phyloP scores from a whole-genome alignment of 2,888 invertebrate species.

The Eristalis tenax region DNA sequence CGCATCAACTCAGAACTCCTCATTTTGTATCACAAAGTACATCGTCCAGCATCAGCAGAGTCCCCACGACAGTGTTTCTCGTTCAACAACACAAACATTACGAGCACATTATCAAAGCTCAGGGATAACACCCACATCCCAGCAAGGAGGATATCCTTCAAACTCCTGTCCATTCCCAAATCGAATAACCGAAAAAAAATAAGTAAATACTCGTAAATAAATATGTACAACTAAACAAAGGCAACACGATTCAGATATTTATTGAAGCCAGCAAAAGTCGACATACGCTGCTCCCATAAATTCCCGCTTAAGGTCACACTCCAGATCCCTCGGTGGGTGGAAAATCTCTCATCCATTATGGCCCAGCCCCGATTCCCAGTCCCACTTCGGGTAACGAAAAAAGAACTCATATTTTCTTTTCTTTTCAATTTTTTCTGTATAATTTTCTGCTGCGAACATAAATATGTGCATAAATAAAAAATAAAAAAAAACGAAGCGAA shows the following conservation, averaged over 20 bases:
- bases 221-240: background rate
- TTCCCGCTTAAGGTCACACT: slow-evolving; percentile 41
- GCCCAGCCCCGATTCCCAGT: slow-evolving; percentile 34
- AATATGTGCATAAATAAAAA: slow-evolving; percentile 27
- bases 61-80: background rate
- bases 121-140: background rate
- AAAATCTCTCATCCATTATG: slow-evolving; percentile 53
- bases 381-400: slow-evolving; percentile 34
- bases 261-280: slow-evolving; percentile 51
- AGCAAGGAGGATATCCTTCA: background rate
- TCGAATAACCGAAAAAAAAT: background rate
- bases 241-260: slow-evolving; percentile 48
- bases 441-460: slow-evolving; percentile 23
- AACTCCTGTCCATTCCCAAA: no score
- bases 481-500: background rate
- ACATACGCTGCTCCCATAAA: slow-evolving; percentile 57
- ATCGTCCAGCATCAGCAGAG: no score
- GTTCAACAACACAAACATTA: background rate
- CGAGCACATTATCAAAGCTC: background rate
- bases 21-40: no score
- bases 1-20: no score
- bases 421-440: slow-evolving; percentile 30
- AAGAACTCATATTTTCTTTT: slow-evolving; percentile 33
- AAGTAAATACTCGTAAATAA: background rate
- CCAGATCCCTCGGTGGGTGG: slow-evolving; percentile 22